Percentiles rank a stretch among this genome's conserved stretches.
Evolutionary conservation across 2,113 vertebrate genomes (phyloP).

Genomic region (Hymenochirus boettgeri): DNA sequence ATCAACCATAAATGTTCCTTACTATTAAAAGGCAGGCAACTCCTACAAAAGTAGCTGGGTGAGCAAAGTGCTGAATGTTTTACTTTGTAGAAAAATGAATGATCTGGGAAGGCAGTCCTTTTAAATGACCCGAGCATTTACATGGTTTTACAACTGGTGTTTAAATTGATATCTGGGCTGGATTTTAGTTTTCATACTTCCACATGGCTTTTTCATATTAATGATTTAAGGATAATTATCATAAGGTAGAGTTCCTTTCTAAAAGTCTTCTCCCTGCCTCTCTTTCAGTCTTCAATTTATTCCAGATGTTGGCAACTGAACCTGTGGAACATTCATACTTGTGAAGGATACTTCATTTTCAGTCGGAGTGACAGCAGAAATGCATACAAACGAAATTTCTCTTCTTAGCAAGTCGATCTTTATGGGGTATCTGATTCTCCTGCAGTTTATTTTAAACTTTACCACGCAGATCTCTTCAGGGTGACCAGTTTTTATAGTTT

Average conservation of each 20-base stretch:
- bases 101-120: conserved; percentile 46
- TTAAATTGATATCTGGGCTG: conserved; percentile 55
- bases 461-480: conserved; percentile 72
- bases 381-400: conserved; percentile 55
- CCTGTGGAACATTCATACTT: conserved; percentile 58
- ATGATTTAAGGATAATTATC: conserved; percentile 73
- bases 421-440: conserved; percentile 70
- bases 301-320: conserved; percentile 76
- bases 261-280: conserved; percentile 62
- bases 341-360: conserved; percentile 59
- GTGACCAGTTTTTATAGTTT: conserved; percentile 77
- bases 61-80: conserved; percentile 47
- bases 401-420: conserved; percentile 55
- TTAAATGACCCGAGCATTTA: conserved; percentile 56
- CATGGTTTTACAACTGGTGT: conserved; percentile 52
- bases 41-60: conserved; percentile 17
- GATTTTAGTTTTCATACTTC: conserved; percentile 55
- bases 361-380: conserved; percentile 67
- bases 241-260: conserved; percentile 67
- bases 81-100: conserved; percentile 48
- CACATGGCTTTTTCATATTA: conserved; percentile 62
- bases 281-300: conserved; percentile 70
- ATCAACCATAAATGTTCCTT: conserved; percentile 24
- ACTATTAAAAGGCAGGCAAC: conserved; percentile 9
- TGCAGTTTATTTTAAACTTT: conserved; percentile 73